Evolutionary conservation across 2,113 vertebrate genomes (phyloP).

Genomic region (Dicaeum eximium): DNA sequence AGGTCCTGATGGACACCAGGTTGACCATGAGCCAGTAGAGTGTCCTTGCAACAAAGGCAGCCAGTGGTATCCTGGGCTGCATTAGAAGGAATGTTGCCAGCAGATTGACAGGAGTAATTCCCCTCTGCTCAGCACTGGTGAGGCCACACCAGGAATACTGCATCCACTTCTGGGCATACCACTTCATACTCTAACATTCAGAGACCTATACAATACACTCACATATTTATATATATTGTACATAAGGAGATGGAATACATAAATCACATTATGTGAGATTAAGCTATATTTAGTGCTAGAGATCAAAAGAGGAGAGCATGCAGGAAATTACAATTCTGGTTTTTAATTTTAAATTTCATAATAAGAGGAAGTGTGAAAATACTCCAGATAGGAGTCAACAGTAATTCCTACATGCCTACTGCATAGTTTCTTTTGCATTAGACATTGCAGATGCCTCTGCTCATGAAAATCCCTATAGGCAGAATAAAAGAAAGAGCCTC

Average conservation of each 20-base stretch:
- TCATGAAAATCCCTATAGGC: not conserved
- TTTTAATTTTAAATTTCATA: not conserved
- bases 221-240: not conserved
- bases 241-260: not conserved
- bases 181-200: not conserved
- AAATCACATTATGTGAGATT: not conserved
- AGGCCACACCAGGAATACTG: not conserved
- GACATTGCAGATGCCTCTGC: not conserved
- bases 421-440: not conserved
- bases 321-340: not conserved
- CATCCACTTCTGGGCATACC: not conserved
- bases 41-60: not conserved
- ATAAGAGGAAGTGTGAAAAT: not conserved
- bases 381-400: not conserved
- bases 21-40: rapidly evolving
- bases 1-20: not conserved
- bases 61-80: not conserved
- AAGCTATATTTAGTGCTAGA: not conserved
- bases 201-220: not conserved
- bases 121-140: not conserved
- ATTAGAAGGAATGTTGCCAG: not conserved
- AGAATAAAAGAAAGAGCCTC: not conserved
- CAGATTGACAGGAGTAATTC: not conserved
- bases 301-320: not conserved
- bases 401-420: not conserved